Evolutionary conservation across 2,888 invertebrate genomes (phyloP).

Genomic region (Acleris emargana): DNA sequence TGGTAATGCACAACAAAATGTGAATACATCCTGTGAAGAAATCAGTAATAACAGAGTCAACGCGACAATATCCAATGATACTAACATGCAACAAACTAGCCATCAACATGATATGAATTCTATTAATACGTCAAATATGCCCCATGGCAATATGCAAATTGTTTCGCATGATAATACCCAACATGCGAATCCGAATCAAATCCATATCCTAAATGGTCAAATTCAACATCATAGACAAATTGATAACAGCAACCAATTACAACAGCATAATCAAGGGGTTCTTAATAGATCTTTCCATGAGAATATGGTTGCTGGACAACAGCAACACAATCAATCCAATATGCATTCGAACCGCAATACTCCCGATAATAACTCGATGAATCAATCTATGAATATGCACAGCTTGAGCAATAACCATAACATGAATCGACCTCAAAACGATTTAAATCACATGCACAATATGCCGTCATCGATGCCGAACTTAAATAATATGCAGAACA

Average conservation of each 20-base stretch:
- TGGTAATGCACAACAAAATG: slow-evolving; percentile 72
- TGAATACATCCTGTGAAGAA: slow-evolving; percentile 76
- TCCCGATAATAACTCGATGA: slow-evolving; percentile 68
- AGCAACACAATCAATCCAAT: slow-evolving; percentile 64
- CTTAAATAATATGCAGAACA: slow-evolving; percentile 72
- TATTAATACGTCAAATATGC: slow-evolving; percentile 62
- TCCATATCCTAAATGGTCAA: slow-evolving; percentile 79
- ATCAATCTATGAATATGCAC: slow-evolving; percentile 74
- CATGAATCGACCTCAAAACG: slow-evolving; percentile 67
- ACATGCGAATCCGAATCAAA: slow-evolving; percentile 67
- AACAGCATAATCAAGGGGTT: slow-evolving; percentile 63
- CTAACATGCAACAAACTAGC: slow-evolving; percentile 58
- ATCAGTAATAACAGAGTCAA: slow-evolving; percentile 66
- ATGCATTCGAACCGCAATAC: slow-evolving; percentile 69
- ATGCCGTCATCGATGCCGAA: slow-evolving; percentile 70
- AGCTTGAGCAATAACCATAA: slow-evolving; percentile 64
- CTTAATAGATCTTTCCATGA: slow-evolving; percentile 70
- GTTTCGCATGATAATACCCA: slow-evolving; percentile 70
- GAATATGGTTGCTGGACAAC: slow-evolving; percentile 63
- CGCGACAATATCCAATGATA: slow-evolving; percentile 62
- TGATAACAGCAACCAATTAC: slow-evolving; percentile 67
- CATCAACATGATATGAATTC: slow-evolving; percentile 69
- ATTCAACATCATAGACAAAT: slow-evolving; percentile 73
- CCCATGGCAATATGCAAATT: slow-evolving; percentile 73
- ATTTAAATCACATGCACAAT: slow-evolving; percentile 72